Percentiles rank a stretch among this genome's conserved stretches.
phyloP scores from a whole-genome alignment of 2,113 vertebrate genomes.

The Amphiprion percula region DNA sequence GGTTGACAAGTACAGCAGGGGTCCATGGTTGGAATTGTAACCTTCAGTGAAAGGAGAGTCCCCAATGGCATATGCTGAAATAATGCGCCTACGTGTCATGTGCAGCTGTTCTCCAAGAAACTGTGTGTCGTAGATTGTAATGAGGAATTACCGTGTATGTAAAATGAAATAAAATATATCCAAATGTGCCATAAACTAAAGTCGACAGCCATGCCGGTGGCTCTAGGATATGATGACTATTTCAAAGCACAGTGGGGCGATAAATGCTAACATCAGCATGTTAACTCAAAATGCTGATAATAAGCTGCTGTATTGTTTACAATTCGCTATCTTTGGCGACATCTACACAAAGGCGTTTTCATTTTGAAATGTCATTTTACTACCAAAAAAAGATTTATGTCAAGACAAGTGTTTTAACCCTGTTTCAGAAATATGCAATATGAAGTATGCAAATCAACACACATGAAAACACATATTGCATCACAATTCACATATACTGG shows the following conservation, averaged over 20 bases:
- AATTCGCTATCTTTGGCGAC: too few relatives aligned
- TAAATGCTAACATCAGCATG: not conserved
- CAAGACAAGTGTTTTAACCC: too few relatives aligned
- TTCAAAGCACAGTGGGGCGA: not conserved
- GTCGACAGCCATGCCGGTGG: not conserved
- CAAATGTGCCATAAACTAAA: not conserved
- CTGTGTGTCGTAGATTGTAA: not conserved
- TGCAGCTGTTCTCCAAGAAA: constrained; percentile 30
- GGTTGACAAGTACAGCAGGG: constrained; percentile 44
- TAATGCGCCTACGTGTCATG: constrained; percentile 26
- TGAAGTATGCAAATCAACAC: too few relatives aligned
- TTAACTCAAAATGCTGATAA: too few relatives aligned
- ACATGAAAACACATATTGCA: too few relatives aligned
- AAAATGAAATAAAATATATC: not conserved
- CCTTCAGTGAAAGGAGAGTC: constrained; percentile 1
- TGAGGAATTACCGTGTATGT: not conserved
- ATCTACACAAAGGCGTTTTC: too few relatives aligned
- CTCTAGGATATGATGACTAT: not conserved
- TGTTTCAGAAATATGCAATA: too few relatives aligned
- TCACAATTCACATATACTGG: too few relatives aligned
- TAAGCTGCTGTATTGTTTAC: too few relatives aligned
- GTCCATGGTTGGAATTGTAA: constrained; percentile 30
- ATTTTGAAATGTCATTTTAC: too few relatives aligned
- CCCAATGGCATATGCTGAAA: constrained; percentile 21
- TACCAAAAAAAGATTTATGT: too few relatives aligned